These are phyloP conservation scores for Scopus umbretta DNA, from an alignment of 2,113 vertebrate genomes.

Conservation along the genomic window DNA sequence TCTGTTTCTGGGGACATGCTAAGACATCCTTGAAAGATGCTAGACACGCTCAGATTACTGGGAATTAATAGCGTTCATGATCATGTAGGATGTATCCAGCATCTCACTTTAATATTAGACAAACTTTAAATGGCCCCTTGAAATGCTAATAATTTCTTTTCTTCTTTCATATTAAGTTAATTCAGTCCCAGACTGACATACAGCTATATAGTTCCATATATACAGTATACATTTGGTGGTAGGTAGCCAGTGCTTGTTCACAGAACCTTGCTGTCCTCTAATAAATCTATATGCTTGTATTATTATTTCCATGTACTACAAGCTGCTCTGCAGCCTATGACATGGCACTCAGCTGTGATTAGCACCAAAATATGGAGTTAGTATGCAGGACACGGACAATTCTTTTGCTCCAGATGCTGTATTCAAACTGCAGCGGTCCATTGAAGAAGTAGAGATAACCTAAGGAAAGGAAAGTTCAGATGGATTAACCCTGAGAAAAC, in stretches of 20 bases:
- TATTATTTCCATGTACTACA: neutral
- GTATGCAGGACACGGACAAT: constrained; percentile 80
- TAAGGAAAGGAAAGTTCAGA: constrained; percentile 39
- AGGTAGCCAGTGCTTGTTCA: constrained; percentile 54
- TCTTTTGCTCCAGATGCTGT: constrained; percentile 82
- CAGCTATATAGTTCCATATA: neutral
- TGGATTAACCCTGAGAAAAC: neutral
- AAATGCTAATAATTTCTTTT: neutral
- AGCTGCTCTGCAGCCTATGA: constrained; percentile 32
- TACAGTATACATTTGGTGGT: constrained; percentile 3
- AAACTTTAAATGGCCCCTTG: neutral
- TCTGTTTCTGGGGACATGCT: too few relatives aligned
- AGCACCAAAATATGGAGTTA: constrained; percentile 89
- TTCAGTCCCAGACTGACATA: constrained; percentile 66
- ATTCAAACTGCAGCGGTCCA: constrained; percentile 84
- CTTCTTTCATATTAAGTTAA: constrained; percentile 1
- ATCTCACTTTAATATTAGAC: neutral
- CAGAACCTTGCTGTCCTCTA: constrained; percentile 53
- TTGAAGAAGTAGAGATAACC: constrained; percentile 91
- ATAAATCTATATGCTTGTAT: neutral
- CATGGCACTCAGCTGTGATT: neutral
- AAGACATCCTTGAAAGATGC: neutral
- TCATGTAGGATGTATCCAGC: neutral
- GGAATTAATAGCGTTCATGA: neutral
- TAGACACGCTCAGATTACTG: neutral